phyloP scores from a whole-genome alignment of 2,797 vertebrate genomes.

The Fundulus diaphanus region DNA sequence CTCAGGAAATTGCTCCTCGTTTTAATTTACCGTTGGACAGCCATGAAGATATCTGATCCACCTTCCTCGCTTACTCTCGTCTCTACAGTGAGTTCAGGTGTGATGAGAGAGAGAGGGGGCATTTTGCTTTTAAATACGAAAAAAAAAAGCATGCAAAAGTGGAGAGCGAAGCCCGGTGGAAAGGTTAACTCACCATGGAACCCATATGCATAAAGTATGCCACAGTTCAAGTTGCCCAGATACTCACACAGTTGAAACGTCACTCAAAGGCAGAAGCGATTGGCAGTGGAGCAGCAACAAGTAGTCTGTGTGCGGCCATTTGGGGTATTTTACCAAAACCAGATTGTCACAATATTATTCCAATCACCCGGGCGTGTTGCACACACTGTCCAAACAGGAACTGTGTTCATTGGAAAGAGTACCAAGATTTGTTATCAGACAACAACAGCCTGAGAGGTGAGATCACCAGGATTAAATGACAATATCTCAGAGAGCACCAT shows the following conservation, averaged over 20 bases:
- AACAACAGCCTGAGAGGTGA: slow-evolving; percentile 48
- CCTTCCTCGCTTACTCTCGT: slow-evolving; percentile 30
- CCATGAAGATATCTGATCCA: slow-evolving; percentile 79
- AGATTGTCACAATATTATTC: slow-evolving; percentile 78
- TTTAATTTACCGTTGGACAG: slow-evolving; percentile 86
- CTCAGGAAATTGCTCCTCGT: slow-evolving; percentile 86
- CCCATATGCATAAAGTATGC: slow-evolving; percentile 66
- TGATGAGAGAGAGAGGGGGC: slow-evolving; percentile 37
- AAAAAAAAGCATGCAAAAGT: slow-evolving; percentile 45
- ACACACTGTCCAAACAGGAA: slow-evolving; percentile 68
- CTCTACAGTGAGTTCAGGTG: slow-evolving; percentile 61
- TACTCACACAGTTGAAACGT: slow-evolving; percentile 15
- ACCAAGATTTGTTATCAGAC: slow-evolving; percentile 66
- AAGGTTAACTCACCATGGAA: slow-evolving; percentile 64
- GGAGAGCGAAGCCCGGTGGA: slow-evolving; percentile 34
- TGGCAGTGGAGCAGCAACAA: slow-evolving; percentile 6
- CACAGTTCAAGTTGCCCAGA: slow-evolving; percentile 51
- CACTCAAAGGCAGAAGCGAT: slow-evolving; percentile 23
- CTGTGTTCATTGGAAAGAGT: slow-evolving; percentile 45
- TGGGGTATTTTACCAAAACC: slow-evolving; percentile 53
- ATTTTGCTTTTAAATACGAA: slow-evolving; percentile 26
- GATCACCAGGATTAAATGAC: slow-evolving; percentile 71
- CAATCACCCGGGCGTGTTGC: slow-evolving; percentile 39
- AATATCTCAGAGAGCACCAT: slow-evolving; percentile 31
- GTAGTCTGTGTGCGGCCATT: slow-evolving; percentile 1